Percentiles rank a stretch among this genome's conserved stretches.
phyloP scores from a whole-genome alignment of 2,888 invertebrate genomes.

The Fragum whitleyi region DNA sequence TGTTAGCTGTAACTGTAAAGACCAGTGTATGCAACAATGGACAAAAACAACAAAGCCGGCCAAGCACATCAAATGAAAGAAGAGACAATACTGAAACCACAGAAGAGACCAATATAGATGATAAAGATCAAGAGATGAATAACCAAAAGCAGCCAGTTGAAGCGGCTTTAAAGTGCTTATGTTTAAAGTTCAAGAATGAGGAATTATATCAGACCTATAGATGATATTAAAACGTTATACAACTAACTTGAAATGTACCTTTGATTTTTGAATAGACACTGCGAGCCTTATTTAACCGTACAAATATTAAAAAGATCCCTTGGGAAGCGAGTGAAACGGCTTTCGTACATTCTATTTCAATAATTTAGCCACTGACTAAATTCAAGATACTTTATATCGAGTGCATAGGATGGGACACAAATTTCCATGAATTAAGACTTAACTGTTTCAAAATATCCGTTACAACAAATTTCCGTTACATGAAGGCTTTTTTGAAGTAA shows the following conservation, averaged over 20 bases:
- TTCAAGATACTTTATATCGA: background rate
- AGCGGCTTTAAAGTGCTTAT: background rate
- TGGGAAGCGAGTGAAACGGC: background rate
- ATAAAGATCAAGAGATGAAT: background rate
- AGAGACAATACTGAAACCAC: background rate
- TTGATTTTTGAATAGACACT: background rate
- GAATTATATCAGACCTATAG: background rate
- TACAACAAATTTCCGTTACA: slow-evolving; percentile 15
- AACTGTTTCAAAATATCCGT: slow-evolving; percentile 10
- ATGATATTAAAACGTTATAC: background rate
- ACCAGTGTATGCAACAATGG: slow-evolving; percentile 19
- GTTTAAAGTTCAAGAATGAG: slow-evolving; percentile 18
- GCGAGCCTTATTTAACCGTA: too few relatives aligned
- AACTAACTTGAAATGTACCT: background rate
- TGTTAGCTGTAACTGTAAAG: slow-evolving; percentile 27
- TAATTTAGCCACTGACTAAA: background rate
- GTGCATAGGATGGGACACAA: background rate
- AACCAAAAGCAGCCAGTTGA: background rate
- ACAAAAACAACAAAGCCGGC: background rate
- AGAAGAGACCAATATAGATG: background rate
- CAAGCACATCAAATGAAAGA: background rate
- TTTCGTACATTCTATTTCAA: background rate
- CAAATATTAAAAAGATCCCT: too few relatives aligned
- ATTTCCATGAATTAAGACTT: background rate
- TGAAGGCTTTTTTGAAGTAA: background rate